These are phyloP conservation scores for Drosophila infuscata DNA, from an alignment of 2,888 invertebrate genomes.

Conservation along the genomic window DNA sequence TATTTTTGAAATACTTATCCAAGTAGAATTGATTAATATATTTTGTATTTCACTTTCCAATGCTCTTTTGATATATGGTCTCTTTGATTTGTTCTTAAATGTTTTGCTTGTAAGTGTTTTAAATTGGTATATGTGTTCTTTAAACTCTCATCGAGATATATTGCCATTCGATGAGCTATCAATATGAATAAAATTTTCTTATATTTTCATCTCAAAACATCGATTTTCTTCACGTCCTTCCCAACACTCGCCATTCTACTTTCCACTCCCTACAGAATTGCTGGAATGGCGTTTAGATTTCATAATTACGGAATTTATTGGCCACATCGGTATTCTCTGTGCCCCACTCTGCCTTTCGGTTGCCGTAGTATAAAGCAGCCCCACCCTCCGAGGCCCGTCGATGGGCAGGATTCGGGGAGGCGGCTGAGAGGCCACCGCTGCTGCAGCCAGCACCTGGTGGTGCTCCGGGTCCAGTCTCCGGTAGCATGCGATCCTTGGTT, in stretches of 20 bases:
- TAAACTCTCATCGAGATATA: constrained; percentile 65
- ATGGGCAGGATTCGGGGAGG: constrained; percentile 87
- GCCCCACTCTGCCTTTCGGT: constrained; percentile 88
- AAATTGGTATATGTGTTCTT: constrained; percentile 52
- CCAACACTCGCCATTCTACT: background rate
- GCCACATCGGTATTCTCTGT: constrained; percentile 92
- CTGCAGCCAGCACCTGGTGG: constrained; percentile 77
- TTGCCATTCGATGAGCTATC: constrained; percentile 36
- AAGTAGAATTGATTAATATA: constrained; percentile 36
- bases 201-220: constrained; percentile 23
- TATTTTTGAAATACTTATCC: constrained; percentile 23
- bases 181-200: constrained; percentile 48
- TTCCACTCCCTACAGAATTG: background rate
- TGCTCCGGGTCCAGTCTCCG: constrained; percentile 85
- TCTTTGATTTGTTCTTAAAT: constrained; percentile 12
- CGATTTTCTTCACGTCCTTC: constrained; percentile 33
- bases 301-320: constrained; percentile 95
- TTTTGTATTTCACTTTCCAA: constrained; percentile 16
- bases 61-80: constrained; percentile 38
- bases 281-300: constrained; percentile 88
- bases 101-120: constrained; percentile 13
- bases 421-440: constrained; percentile 87
- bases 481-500: constrained; percentile 95
- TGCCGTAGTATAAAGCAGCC: constrained; percentile 90
- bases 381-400: constrained; percentile 94